Evolutionary conservation across 2,888 invertebrate genomes (phyloP).

Genomic region (Notocelia uddmanniana): DNA sequence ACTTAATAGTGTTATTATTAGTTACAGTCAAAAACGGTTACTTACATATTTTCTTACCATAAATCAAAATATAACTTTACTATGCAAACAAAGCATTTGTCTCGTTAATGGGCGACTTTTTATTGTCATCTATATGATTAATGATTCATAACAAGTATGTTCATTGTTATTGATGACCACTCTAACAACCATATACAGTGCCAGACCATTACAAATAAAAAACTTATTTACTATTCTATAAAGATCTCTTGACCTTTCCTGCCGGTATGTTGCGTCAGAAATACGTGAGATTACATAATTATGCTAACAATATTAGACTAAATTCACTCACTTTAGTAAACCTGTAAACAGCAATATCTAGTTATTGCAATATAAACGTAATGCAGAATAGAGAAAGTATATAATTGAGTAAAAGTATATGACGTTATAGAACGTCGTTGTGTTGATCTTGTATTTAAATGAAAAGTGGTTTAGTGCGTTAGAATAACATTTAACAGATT

Average conservation of each 20-base stretch:
- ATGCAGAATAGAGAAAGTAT: not conserved
- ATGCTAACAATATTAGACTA: slow-evolving; percentile 8
- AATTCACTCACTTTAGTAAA: not conserved
- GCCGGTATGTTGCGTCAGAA: not conserved
- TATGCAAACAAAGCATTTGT: not conserved
- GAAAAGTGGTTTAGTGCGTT: not conserved
- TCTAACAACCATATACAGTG: not conserved
- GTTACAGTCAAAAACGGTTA: too few relatives aligned
- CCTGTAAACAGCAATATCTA: not conserved
- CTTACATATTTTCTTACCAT: too few relatives aligned
- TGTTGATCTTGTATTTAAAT: not conserved
- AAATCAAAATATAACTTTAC: too few relatives aligned
- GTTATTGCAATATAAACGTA: not conserved
- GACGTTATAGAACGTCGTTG: too few relatives aligned
- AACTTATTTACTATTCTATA: slow-evolving; percentile 4
- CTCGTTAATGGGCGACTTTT: not conserved
- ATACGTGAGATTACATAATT: slow-evolving; percentile 5
- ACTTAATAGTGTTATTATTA: too few relatives aligned
- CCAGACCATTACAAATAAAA: not conserved
- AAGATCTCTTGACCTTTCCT: not conserved
- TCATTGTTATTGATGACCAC: not conserved
- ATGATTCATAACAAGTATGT: not conserved
- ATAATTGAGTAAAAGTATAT: not conserved
- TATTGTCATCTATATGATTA: not conserved
- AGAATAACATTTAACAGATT: slow-evolving; percentile 2